Percentiles rank a stretch among this genome's conserved stretches.
phyloP scores from a whole-genome alignment of 2,888 invertebrate species.

The Ectobius pallidus region DNA sequence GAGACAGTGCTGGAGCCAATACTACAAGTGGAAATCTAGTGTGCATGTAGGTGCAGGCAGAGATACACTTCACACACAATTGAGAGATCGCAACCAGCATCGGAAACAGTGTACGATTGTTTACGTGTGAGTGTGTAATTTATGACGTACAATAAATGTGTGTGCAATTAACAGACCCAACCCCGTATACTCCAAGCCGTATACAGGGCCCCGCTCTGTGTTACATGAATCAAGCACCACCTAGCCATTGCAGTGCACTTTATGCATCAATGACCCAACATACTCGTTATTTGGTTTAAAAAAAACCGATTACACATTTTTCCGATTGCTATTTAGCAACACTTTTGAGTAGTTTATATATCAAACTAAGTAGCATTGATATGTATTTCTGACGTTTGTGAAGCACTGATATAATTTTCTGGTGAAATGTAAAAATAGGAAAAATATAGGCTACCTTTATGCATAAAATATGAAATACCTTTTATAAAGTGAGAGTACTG shows the following conservation, averaged over 20 bases:
- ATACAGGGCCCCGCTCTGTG: conserved; percentile 11
- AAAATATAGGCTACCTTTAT: no score
- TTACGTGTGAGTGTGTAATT: conserved; percentile 21
- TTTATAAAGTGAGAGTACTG: no score
- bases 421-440: no score
- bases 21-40: no score
- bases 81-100: conserved; percentile 20
- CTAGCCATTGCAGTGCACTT: conserved; percentile 11
- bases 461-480: no score
- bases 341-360: background rate
- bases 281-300: background rate
- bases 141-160: conserved; percentile 27
- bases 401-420: no score
- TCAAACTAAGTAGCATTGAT: no score
- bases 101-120: conserved; percentile 25
- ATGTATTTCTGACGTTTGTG: no score
- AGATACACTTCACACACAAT: conserved; percentile 20
- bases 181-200: conserved; percentile 18
- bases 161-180: conserved; percentile 28
- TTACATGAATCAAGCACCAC: conserved; percentile 31
- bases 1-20: no score
- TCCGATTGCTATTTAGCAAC: background rate
- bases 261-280: background rate
- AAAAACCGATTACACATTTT: background rate
- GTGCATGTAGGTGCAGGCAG: no score